Base-by-base conservation (phyloP, 1,140 invertebrate genomes). In the Cyclina sinensis region DNA sequence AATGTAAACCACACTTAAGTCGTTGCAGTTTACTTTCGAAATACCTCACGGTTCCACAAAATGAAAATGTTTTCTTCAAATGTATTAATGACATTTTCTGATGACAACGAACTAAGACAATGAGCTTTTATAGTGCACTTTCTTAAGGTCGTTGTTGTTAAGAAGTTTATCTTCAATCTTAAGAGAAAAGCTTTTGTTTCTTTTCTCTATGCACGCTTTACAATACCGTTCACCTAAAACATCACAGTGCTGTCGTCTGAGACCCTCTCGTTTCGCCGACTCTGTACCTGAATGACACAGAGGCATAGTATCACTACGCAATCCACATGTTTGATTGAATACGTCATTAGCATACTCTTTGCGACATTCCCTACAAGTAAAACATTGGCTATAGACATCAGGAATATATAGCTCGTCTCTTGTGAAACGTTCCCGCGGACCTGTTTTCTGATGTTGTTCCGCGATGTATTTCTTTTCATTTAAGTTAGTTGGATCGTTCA, bases 171-270 rank as follows among this genome's bases (percentile, higher is more conserved):
- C 76, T 48, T 87, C 85, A 21, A 87, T 80, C 24, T 80, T 5
- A 1, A 54, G 74, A 14, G 85, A 87, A 27, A 87, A 87, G 27
- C 32, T 59, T 27, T 80, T 87, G 57, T 79, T 87, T 48, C 85
- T 76, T 14, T n/a, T n/a, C 43, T 87, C 85, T 24, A 87, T 70
- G 43, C 85, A 87, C 35, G 85, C 11, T 27, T 46, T 76, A 70
- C 85, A 87, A 30, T 87, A 80, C 37, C 85, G 24, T 48, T 87
- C 85, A 5, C 85, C 85, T 12, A 87, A 48, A 3, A 87, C 85
- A 27, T 87, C 85, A 80, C 85, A 87, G 14, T 78, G 74, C 35
- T 87, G 76, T 35, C 70, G 32, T 18, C 18, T 73, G 11, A 57
- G 9, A 16, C 11, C 37, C 21, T n/a, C 30, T 24, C 84, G 48